Evolutionary conservation across 1,140 invertebrate species (phyloP), one percentile per base, ranked within the genome.

Genomic region (Rhyzopertha dominica): DNA sequence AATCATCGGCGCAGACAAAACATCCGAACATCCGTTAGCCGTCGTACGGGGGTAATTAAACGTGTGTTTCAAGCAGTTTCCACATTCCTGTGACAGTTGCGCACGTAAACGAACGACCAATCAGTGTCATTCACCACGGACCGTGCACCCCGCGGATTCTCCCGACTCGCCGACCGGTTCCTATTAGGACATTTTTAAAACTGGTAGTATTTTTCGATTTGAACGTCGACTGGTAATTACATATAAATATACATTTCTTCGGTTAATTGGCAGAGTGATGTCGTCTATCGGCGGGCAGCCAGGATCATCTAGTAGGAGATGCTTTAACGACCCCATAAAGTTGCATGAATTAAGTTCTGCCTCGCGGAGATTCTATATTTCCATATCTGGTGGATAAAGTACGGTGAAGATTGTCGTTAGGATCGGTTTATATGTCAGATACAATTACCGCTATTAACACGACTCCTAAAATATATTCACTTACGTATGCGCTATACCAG

Each of bases 51-150:
- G n/a, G n/a, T n/a, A n/a, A n/a, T n/a, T n/a, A n/a, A n/a, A n/a
- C n/a, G n/a, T n/a, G n/a, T n/a, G n/a, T n/a, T n/a, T n/a, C n/a
- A n/a, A n/a, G n/a, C n/a, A n/a, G n/a, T n/a, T n/a, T n/a, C n/a
- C n/a, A n/a, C n/a, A n/a, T n/a, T n/a, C n/a, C n/a, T n/a, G n/a
- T n/a, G n/a, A n/a, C n/a, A n/a, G n/a, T n/a, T n/a, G n/a, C n/a
- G n/a, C n/a, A n/a, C n/a, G n/a, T n/a, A n/a, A n/a, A n/a, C 23
- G 34, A 30, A 43, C 34, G 40, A 43, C 28, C 40, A 43, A 43
- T 43, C 40, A 43, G 40, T 43, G 40, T 43, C 40, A 43, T 43
- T 43, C 40, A 43, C 29, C 26, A 43, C 31, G 26, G 34, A 43
- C 26, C 31, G 38, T 25, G 31, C 38, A 40, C 40, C 40, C 29